These are phyloP conservation scores for Drosophila recens DNA, from an alignment of 2,888 invertebrate species.

Conservation along the genomic window DNA sequence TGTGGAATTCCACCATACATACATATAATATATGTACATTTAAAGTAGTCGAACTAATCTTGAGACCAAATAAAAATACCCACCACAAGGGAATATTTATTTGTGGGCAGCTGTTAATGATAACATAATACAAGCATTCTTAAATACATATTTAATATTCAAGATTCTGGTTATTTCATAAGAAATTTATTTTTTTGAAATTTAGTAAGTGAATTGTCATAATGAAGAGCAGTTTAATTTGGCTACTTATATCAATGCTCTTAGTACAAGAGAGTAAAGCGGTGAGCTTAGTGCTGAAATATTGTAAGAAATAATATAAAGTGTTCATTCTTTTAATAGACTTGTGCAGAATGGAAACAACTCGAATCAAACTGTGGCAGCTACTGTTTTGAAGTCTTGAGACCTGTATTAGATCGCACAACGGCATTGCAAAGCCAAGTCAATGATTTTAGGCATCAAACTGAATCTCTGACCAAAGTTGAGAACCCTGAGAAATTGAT, in stretches of 20 bases:
- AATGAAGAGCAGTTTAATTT: background rate
- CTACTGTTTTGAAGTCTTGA: conserved; percentile 4
- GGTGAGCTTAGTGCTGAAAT: background rate
- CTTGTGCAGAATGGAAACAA: background rate
- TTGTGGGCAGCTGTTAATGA: too few species aligned
- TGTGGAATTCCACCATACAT: too few species aligned
- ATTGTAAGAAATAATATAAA: background rate
- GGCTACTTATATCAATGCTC: background rate
- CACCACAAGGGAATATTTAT: background rate
- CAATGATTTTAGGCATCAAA: background rate
- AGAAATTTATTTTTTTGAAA: background rate
- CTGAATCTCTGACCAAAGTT: background rate
- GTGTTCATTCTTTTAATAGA: background rate
- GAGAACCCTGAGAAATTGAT: background rate
- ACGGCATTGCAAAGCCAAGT: conserved; percentile 5
- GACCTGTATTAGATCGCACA: conserved; percentile 3
- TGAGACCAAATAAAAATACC: too few species aligned
- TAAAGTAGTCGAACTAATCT: too few species aligned
- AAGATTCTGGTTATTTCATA: background rate
- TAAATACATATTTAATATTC: background rate
- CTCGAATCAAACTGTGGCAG: conserved; percentile 1
- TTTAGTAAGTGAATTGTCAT: background rate
- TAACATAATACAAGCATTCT: too few species aligned
- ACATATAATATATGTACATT: too few species aligned
- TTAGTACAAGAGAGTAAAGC: background rate